Evolutionary conservation across 2,113 vertebrate species (phyloP), one percentile per base, ranked within the genome.

Genomic region (Nothoprocta perdicaria): DNA sequence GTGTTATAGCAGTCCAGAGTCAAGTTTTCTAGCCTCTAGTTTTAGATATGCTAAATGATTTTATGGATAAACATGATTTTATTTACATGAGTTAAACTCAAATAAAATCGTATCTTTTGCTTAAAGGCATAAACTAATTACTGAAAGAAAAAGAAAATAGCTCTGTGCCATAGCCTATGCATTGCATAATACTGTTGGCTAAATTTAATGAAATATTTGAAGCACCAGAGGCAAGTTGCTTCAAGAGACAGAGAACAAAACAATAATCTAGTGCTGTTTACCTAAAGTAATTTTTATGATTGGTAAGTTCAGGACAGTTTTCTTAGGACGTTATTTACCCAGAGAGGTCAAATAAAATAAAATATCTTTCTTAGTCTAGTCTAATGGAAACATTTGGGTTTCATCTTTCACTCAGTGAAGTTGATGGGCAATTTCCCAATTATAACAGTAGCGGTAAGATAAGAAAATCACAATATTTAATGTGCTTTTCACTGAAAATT

Each of bases 381-480:
- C 29, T 14, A 61, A 22, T 23, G 68, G n/a, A 90, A 92, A 60
- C 5, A 62, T 71, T 87, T 60, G 8, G 6, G 6, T 35, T 92
- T 84, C 24, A 50, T 31, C 80, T 81, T 35, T 52, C 31, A 61
- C 48, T 68, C 26, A 45, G 6, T 69, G 58, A 84, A 74, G 31
- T 29, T 27, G 11, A 86, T 2, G 6, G 45, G 38, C 76, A 62
- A 33, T 80, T 67, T 94, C 10, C 29, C 63, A 80, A 6, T 84
- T 89, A 84, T 22, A 94, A 26, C 38, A 78, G 29, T 41, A 6
- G 29, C 27, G 86, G 53, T 2, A 84, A 45, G 86, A 67, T 91
- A 66, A 86, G 68, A 93, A 85, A 79, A 77, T 41, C 27, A 13
- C 24, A 40, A 35, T 72, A 35, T 88, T 94, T 90, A 78, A 73